These are phyloP conservation scores for Plusia festucae DNA, from an alignment of 2,888 invertebrate species.

Conservation along the genomic window DNA sequence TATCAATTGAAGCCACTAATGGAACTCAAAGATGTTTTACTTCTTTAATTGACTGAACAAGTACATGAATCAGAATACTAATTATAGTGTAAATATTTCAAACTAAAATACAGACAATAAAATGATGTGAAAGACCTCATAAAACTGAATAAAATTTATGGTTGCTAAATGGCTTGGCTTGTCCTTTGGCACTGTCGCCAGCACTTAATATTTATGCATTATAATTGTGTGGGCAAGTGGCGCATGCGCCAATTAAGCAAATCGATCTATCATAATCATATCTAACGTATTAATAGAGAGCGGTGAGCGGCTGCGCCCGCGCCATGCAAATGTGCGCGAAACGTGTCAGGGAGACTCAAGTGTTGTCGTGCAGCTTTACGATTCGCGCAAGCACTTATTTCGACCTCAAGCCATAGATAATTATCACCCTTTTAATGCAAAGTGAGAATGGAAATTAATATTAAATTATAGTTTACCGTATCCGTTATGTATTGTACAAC, in stretches of 20 bases:
- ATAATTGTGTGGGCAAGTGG: conserved; percentile 62
- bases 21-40: conserved; percentile 38
- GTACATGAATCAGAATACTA: conserved; percentile 43
- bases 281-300: conserved; percentile 61
- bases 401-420: conserved; percentile 42
- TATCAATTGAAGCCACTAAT: conserved; percentile 43
- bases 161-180: conserved; percentile 59
- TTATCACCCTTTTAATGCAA: conserved; percentile 40
- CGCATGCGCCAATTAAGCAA: conserved; percentile 70
- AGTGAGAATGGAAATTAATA: conserved; percentile 38
- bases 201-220: conserved; percentile 59
- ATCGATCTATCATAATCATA: conserved; percentile 75
- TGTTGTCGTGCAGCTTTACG: conserved; percentile 38
- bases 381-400: conserved; percentile 44
- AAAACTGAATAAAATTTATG: conserved; percentile 58
- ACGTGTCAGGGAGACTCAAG: conserved; percentile 73
- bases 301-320: conserved; percentile 66
- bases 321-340: conserved; percentile 68
- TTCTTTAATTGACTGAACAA: conserved; percentile 49
- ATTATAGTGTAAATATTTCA: conserved; percentile 48
- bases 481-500: conserved; percentile 24
- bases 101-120: conserved; percentile 50
- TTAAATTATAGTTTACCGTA: conserved; percentile 37
- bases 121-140: conserved; percentile 63
- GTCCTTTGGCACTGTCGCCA: conserved; percentile 59